Conservation (phyloP, 2,888 invertebrate species). For the Phyllotreta cruciferae region DNA sequence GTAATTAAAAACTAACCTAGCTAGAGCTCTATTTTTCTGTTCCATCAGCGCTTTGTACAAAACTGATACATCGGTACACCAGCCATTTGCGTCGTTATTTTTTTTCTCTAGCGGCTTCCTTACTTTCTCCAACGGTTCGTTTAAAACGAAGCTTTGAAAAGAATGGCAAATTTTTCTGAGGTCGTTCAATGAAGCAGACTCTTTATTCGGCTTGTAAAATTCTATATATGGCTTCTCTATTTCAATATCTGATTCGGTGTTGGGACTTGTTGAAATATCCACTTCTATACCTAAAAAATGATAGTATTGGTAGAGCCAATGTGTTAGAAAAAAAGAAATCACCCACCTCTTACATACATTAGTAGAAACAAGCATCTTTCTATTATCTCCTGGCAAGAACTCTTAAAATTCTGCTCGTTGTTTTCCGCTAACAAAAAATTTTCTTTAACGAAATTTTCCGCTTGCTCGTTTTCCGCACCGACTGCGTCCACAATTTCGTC, state of each 20-base stretch:
- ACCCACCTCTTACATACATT: slow-evolving; percentile 60
- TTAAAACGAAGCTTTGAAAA: slow-evolving; percentile 54
- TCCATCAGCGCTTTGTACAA: slow-evolving; percentile 52
- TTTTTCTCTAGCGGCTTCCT: slow-evolving; percentile 31
- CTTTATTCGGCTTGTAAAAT: slow-evolving; percentile 51
- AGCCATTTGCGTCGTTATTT: slow-evolving; percentile 51
- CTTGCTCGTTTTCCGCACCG: slow-evolving; percentile 37
- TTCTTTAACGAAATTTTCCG: slow-evolving; percentile 35
- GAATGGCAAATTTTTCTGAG: slow-evolving; percentile 51
- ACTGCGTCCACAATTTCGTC: slow-evolving; percentile 38
- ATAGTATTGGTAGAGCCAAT: neutral
- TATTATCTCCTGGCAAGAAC: slow-evolving; percentile 60
- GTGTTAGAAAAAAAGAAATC: neutral
- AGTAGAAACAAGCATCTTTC: slow-evolving; percentile 63
- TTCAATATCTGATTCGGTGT: slow-evolving; percentile 51
- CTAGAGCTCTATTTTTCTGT: slow-evolving; percentile 55
- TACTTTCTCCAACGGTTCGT: slow-evolving; percentile 53
- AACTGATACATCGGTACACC: slow-evolving; percentile 54
- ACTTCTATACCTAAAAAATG: slow-evolving; percentile 42
- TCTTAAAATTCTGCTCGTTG: slow-evolving; percentile 46
- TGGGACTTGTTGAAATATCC: slow-evolving; percentile 41
- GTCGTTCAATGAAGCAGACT: slow-evolving; percentile 41
- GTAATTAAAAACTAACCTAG: slow-evolving; percentile 38
- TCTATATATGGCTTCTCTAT: slow-evolving; percentile 55
- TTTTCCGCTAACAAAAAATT: slow-evolving; percentile 33